A percentile compares a stretch with the other conserved stretches of the same genome.
phyloP scores from a whole-genome alignment of 2,888 invertebrate species.

The Cheilosia soror region DNA sequence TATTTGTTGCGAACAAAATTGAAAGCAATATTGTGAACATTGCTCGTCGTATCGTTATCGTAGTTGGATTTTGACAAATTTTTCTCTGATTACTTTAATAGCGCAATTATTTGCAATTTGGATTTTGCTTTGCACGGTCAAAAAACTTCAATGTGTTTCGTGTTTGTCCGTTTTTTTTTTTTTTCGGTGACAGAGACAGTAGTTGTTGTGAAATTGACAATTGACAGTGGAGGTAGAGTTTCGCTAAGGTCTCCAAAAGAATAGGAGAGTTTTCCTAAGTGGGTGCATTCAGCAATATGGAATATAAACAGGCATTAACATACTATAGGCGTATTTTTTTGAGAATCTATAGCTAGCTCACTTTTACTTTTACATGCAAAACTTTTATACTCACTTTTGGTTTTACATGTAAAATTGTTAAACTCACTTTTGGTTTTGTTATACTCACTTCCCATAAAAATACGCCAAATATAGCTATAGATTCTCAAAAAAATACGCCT shows the following conservation, averaged over 20 bases:
- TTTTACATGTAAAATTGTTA: too few relatives aligned
- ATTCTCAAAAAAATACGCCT: too few relatives aligned
- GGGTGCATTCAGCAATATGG: constrained; percentile 8
- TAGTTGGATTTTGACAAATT: not conserved
- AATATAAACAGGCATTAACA: too few relatives aligned
- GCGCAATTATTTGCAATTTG: constrained; percentile 15
- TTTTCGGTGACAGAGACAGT: constrained; percentile 25
- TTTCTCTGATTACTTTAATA: constrained; percentile 17
- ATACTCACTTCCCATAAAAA: too few relatives aligned
- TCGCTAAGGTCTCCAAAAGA: not conserved
- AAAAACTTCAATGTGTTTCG: not conserved
- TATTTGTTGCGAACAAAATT: constrained; percentile 36
- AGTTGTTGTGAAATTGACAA: constrained; percentile 29
- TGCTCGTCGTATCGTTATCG: not conserved
- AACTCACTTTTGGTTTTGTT: too few relatives aligned
- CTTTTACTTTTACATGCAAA: too few relatives aligned
- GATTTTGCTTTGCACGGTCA: constrained; percentile 7
- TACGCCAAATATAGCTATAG: too few relatives aligned
- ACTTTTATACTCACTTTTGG: too few relatives aligned
- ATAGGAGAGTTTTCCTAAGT: not conserved
- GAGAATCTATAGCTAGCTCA: too few relatives aligned
- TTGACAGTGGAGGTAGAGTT: constrained; percentile 25
- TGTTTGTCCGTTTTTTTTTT: constrained; percentile 46
- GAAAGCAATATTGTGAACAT: constrained; percentile 51
- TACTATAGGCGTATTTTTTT: too few relatives aligned